Evolutionary conservation across 2,888 invertebrate genomes (phyloP).

Genomic region (Drosophila borborema): DNA sequence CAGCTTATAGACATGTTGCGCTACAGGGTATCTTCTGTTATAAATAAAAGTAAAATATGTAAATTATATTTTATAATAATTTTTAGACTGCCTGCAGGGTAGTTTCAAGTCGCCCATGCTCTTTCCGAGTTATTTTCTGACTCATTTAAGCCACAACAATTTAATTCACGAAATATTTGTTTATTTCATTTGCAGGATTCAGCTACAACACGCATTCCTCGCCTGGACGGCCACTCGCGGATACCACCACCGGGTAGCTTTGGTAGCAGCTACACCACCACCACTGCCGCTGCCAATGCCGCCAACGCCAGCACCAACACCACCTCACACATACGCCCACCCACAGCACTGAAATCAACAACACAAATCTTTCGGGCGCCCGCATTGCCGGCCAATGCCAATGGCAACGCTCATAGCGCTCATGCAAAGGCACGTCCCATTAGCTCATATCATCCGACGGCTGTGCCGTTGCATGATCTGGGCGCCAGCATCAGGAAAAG

Average conservation of each 20-base stretch:
- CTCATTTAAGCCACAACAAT: conserved; percentile 12
- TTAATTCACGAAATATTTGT: neutral
- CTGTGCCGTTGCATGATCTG: conserved; percentile 51
- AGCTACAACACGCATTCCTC: conserved; percentile 82
- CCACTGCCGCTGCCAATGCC: conserved; percentile 4
- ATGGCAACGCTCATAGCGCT: conserved; percentile 8
- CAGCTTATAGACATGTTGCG: no score
- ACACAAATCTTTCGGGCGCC: conserved; percentile 76
- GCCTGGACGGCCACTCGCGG: conserved; percentile 82
- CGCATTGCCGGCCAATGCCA: conserved; percentile 59
- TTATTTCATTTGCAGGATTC: conserved; percentile 79
- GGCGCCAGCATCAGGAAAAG: conserved; percentile 78
- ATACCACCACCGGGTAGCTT: conserved; percentile 82
- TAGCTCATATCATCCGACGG: conserved; percentile 54
- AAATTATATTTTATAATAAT: neutral
- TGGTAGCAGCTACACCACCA: conserved; percentile 32
- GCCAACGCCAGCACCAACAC: neutral
- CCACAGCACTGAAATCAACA: conserved; percentile 45
- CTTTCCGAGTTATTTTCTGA: neutral
- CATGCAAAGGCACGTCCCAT: conserved; percentile 46
- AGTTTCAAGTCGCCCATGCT: neutral
- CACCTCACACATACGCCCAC: conserved; percentile 68
- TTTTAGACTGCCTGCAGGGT: neutral
- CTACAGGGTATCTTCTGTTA: no score
- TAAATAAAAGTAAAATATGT: no score